phyloP scores from a whole-genome alignment of 1,140 invertebrate genomes.

The Nilaparvata lugens region DNA sequence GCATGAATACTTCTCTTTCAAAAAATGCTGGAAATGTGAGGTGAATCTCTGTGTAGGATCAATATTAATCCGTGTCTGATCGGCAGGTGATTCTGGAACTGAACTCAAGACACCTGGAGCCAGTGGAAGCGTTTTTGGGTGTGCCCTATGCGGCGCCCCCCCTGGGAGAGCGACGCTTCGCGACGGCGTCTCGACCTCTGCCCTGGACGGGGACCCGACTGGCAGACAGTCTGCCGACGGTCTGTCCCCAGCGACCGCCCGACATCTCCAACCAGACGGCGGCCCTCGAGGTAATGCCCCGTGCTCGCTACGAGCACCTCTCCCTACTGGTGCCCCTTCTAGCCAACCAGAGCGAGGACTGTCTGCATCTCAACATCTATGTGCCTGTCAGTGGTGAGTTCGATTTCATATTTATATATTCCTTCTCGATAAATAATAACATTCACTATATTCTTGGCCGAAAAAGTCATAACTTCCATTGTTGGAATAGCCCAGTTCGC shows the following conservation, averaged over 20 bases:
- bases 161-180: constrained; percentile 57
- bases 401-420: too few species aligned
- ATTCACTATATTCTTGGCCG: too few species aligned
- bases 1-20: too few species aligned
- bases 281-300: constrained; percentile 57
- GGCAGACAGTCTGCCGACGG: constrained; percentile 65
- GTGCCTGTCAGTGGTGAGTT: constrained; percentile 70
- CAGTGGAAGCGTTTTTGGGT: constrained; percentile 69
- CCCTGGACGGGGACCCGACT: constrained; percentile 62
- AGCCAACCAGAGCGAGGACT: constrained; percentile 78
- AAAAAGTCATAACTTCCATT: too few species aligned
- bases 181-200: constrained; percentile 54
- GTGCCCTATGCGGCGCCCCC: constrained; percentile 78
- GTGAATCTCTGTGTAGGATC: too few species aligned
- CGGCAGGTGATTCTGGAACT: constrained; percentile 54
- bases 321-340: constrained; percentile 53
- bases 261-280: constrained; percentile 61
- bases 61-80: too few species aligned
- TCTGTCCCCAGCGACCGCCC: constrained; percentile 67
- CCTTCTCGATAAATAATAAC: too few species aligned
- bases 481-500: too few species aligned
- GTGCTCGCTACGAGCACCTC: constrained; percentile 54
- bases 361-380: constrained; percentile 81
- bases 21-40: too few species aligned
- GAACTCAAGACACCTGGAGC: constrained; percentile 62